Percentiles rank a stretch among this genome's conserved stretches.
phyloP scores from a whole-genome alignment of 2,797 vertebrate genomes.

The Naso thynnoides region DNA sequence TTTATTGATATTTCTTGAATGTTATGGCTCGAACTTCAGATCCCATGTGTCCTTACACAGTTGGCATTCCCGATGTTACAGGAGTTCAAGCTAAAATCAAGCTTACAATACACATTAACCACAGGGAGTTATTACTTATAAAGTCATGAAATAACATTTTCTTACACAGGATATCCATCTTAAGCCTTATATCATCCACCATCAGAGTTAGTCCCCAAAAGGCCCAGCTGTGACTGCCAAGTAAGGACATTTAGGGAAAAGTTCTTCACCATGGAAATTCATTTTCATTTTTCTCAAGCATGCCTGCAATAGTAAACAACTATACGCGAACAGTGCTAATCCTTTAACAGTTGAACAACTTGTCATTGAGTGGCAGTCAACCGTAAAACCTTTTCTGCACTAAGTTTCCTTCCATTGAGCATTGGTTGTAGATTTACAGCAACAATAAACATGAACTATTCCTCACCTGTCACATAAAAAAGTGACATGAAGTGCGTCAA shows the following conservation, averaged over 20 bases:
- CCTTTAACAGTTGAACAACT: background rate
- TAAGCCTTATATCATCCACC: too few relatives aligned
- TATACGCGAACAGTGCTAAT: constrained; percentile 3
- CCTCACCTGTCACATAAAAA: background rate
- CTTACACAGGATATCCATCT: background rate
- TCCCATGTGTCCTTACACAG: background rate
- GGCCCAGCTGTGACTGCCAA: too few relatives aligned
- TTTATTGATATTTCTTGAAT: background rate
- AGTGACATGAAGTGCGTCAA: background rate
- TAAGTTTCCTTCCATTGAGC: background rate
- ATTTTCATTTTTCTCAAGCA: background rate
- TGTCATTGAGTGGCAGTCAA: background rate
- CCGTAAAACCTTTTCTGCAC: background rate
- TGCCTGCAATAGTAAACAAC: background rate
- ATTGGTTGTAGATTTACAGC: background rate
- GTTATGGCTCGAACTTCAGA: background rate
- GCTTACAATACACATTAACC: background rate
- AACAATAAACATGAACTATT: background rate
- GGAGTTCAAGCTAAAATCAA: constrained; percentile 1
- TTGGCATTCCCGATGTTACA: background rate
- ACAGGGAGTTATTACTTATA: too few relatives aligned
- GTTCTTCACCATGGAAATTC: background rate
- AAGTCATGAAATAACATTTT: background rate
- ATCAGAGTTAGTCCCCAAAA: background rate
- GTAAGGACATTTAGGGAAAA: background rate